Base-by-base conservation (phyloP, 2,888 invertebrate species). In the Tromatobia lineatoria region DNA sequence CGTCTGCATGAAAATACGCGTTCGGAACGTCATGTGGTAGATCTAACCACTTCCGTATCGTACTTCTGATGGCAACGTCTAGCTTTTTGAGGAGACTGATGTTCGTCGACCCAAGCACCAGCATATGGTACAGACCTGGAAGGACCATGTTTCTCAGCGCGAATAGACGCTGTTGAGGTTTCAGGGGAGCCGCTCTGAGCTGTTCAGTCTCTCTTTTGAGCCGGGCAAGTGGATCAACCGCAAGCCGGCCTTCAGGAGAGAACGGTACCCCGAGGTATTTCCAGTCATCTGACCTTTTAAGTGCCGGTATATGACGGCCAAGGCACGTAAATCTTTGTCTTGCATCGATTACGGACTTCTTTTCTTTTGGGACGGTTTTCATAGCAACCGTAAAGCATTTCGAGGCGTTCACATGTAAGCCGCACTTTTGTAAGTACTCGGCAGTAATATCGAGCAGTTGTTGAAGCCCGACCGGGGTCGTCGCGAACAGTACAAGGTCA, bases 21-120 rank as follows among this genome's bases (percentile, higher is more conserved):
- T 87, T 87, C 1, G 91, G 89, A 1, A 85, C 85, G 71, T 93
- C 93, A 4, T 88, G 77, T 0, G 93, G 93, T 0, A 94, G 89
- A 13, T 88, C 82, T 0, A 93, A 83, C 89, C 90, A 90, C 7
- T 82, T 87, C 78, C 93, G 86, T 0, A 91, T 87, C 0, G 86
- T 80, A 3, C 54, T 73, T 75, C 92, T 87, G 45, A 93, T 88
- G 34, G 90, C 82, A 0, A 90, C 78, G 81, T 94, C 94, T 15
- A 93, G 75, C 71, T 90, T 88, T 0, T 90, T 86, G 0, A 94
- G 85, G 0, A 85, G 15, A 0, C 82, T 86, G 0, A 77, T 84
- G 10, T 78, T 89, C 15, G 84, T 87, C 10, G 87, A 87, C 1
- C 92, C 93, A 2, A 94, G 82, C 69, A 90, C 91, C 10, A 94